Evolutionary conservation across 2,797 vertebrate species (phyloP).

Genomic region (Aldrovandia affinis): DNA sequence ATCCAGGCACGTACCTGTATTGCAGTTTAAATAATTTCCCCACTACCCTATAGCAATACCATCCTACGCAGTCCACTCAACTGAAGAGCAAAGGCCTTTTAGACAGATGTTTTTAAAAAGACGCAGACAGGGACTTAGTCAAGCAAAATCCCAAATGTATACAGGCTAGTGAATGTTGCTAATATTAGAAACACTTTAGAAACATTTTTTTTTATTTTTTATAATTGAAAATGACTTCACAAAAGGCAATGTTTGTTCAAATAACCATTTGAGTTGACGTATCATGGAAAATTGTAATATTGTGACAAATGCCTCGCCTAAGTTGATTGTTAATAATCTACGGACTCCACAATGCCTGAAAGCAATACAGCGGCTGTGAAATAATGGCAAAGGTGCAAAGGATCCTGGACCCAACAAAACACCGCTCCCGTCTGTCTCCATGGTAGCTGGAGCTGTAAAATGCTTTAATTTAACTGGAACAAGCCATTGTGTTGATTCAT

Average conservation of each 20-base stretch:
- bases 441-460: background rate
- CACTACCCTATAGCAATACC: slow-evolving; percentile 41
- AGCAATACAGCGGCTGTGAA: background rate
- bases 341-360: background rate
- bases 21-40: slow-evolving; percentile 6
- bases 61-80: slow-evolving; percentile 67
- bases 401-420: no score
- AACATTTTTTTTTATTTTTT: background rate
- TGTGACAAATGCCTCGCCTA: background rate
- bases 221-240: background rate
- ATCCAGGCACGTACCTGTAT: slow-evolving; percentile 5
- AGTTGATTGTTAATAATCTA: background rate
- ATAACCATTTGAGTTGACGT: background rate
- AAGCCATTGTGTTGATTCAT: background rate
- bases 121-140: background rate
- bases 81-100: background rate
- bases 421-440: background rate
- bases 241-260: background rate
- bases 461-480: background rate
- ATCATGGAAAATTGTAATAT: background rate
- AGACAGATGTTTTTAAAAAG: background rate
- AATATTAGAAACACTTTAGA: background rate
- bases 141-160: background rate
- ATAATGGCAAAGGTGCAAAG: no score
- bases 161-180: background rate